Evolutionary conservation across 2,888 invertebrate genomes (phyloP).

Genomic region (Pilophorus perplexus): DNA sequence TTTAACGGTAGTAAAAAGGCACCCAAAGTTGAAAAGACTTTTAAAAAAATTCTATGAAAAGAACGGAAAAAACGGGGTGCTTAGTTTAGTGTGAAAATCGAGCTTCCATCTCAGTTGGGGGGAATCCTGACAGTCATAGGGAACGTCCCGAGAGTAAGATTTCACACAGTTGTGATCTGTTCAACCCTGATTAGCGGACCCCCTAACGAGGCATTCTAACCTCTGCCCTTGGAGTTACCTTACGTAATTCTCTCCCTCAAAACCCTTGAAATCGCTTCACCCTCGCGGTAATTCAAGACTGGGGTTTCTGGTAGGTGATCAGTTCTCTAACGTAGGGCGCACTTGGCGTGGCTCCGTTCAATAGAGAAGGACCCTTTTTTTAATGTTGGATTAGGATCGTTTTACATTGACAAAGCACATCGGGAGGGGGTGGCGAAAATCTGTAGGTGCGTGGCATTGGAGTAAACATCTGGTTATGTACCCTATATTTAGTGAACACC

Average conservation of each 20-base stretch:
- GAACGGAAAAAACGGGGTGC: neutral
- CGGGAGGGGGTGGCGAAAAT: too few relatives aligned
- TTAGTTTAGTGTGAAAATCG: slow-evolving; percentile 27
- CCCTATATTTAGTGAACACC: too few relatives aligned
- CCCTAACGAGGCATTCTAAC: slow-evolving; percentile 17
- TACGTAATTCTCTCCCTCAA: slow-evolving; percentile 10
- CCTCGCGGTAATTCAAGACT: slow-evolving; percentile 2
- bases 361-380: neutral
- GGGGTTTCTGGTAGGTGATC: neutral
- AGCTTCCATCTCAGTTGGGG: slow-evolving; percentile 11
- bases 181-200: slow-evolving; percentile 1
- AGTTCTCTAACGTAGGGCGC: neutral
- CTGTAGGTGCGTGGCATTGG: too few relatives aligned
- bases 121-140: neutral
- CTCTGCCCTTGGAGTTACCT: slow-evolving; percentile 17
- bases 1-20: slow-evolving; percentile 22
- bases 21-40: slow-evolving; percentile 5
- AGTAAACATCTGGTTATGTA: too few relatives aligned
- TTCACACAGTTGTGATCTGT: slow-evolving; percentile 18
- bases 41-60: neutral
- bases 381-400: slow-evolving; percentile 6
- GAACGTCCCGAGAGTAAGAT: slow-evolving; percentile 5
- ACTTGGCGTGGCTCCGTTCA: neutral
- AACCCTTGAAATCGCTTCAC: neutral
- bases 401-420: neutral